Conservation (phyloP, 2,113 vertebrate species). For the Proterorhinus semilunaris region DNA sequence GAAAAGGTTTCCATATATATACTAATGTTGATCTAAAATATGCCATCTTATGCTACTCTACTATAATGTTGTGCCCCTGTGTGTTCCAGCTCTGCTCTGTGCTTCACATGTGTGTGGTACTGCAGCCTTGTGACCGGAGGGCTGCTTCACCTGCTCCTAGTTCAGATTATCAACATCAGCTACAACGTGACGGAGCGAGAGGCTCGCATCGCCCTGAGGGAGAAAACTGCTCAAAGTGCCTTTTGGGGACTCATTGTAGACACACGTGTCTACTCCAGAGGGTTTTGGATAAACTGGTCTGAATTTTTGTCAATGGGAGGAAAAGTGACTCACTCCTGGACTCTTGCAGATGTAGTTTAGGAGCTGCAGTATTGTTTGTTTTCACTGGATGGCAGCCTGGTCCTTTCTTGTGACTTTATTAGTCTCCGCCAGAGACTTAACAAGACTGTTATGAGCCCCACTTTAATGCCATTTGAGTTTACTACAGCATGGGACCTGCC, state of each 20-base stretch:
- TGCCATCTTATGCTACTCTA: background rate
- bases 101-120: constrained; percentile 98
- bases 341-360: constrained; percentile 82
- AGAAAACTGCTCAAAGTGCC: constrained; percentile 79
- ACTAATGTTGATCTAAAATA: background rate
- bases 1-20: too few relatives aligned
- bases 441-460: background rate
- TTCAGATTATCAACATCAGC: constrained; percentile 93
- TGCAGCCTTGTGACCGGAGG: constrained; percentile 87
- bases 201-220: constrained; percentile 84
- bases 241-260: constrained; percentile 90
- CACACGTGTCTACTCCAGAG: constrained; percentile 83
- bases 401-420: background rate
- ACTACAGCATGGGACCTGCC: background rate
- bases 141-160: constrained; percentile 87
- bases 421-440: background rate
- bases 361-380: constrained; percentile 12
- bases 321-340: constrained; percentile 36
- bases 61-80: background rate
- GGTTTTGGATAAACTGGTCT: constrained; percentile 87
- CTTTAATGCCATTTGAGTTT: background rate
- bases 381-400: constrained; percentile 61
- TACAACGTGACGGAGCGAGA: constrained; percentile 94
- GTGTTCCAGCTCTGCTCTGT: constrained; percentile 83
- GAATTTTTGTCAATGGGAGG: constrained; percentile 85